Evolutionary conservation across 1,140 invertebrate genomes (phyloP).

Genomic region (Drosophila novamexicana): DNA sequence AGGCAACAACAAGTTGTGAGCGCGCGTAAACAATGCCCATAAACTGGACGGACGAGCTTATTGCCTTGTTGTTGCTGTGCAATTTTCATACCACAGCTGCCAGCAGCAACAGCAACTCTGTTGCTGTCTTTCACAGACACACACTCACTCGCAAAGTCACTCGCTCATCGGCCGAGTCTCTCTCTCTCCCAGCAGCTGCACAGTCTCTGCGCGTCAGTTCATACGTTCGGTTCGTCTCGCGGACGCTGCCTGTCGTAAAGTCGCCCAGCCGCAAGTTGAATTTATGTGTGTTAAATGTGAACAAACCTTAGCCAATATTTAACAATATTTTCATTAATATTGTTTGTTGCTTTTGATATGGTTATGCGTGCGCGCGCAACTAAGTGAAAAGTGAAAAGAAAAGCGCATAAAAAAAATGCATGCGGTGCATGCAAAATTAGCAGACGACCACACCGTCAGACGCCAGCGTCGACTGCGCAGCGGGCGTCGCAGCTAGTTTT

Average conservation of each 20-base stretch:
- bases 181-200: slow-evolving; percentile 12
- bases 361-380: slow-evolving; percentile 19
- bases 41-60: slow-evolving; percentile 62
- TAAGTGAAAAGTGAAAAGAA: slow-evolving; percentile 49
- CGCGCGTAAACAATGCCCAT: slow-evolving; percentile 62
- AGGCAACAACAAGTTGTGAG: slow-evolving; percentile 58
- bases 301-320: slow-evolving; percentile 28
- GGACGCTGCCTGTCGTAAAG: slow-evolving; percentile 44
- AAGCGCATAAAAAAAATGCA: slow-evolving; percentile 27
- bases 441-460: slow-evolving; percentile 37
- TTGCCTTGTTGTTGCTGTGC: slow-evolving; percentile 38
- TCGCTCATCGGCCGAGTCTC: slow-evolving; percentile 9
- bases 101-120: slow-evolving; percentile 19
- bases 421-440: slow-evolving; percentile 55
- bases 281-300: slow-evolving; percentile 37
- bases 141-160: slow-evolving; percentile 1
- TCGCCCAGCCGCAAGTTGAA: slow-evolving; percentile 25
- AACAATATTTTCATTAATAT: slow-evolving; percentile 24
- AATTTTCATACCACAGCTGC: slow-evolving; percentile 48
- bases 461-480: slow-evolving; percentile 16
- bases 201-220: slow-evolving; percentile 45
- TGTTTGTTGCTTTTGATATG: not conserved
- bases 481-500: slow-evolving; percentile 39
- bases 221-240: slow-evolving; percentile 42
- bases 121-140: slow-evolving; percentile 12